Conservation (phyloP, 2,113 vertebrate genomes). For the Gambusia affinis region DNA sequence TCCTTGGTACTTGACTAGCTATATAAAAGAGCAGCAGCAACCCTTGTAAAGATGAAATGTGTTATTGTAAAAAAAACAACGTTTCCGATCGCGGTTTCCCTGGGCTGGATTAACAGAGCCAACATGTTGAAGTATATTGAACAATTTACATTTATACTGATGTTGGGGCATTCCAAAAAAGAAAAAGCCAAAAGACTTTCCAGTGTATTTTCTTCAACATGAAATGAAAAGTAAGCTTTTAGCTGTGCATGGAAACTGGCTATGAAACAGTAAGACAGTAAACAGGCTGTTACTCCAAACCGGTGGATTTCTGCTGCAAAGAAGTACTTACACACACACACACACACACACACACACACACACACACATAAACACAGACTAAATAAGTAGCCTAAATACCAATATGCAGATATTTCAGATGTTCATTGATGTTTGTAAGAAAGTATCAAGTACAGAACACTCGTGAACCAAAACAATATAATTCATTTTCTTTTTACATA, state of each 20-base stretch:
- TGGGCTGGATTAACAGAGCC: slow-evolving; percentile 40
- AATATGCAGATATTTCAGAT: slow-evolving; percentile 38
- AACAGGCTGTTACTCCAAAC: slow-evolving; percentile 47
- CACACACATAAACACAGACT: background rate
- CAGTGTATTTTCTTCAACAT: slow-evolving; percentile 40
- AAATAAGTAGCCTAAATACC: background rate
- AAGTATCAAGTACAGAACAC: background rate
- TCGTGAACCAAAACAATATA: too few relatives aligned
- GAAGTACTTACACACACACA: slow-evolving; percentile 25
- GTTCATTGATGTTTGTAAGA: background rate
- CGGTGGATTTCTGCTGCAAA: slow-evolving; percentile 41
- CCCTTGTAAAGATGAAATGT: slow-evolving; percentile 66
- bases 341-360: slow-evolving; percentile 34
- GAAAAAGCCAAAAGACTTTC: slow-evolving; percentile 39
- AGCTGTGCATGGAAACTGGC: slow-evolving; percentile 51
- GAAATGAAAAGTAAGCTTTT: slow-evolving; percentile 28
- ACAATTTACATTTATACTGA: slow-evolving; percentile 55
- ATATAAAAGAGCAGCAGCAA: slow-evolving; percentile 49
- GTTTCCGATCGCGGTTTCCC: slow-evolving; percentile 60
- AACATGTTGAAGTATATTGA: slow-evolving; percentile 47
- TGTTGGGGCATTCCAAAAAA: slow-evolving; percentile 40
- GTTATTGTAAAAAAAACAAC: slow-evolving; percentile 57
- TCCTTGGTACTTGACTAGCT: slow-evolving; percentile 24
- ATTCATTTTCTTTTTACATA: too few relatives aligned
- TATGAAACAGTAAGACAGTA: slow-evolving; percentile 50